A percentile compares a stretch with the other conserved stretches of the same genome.
Conservation (phyloP, 2,797 vertebrate species). For the Sphenodon punctatus region DNA sequence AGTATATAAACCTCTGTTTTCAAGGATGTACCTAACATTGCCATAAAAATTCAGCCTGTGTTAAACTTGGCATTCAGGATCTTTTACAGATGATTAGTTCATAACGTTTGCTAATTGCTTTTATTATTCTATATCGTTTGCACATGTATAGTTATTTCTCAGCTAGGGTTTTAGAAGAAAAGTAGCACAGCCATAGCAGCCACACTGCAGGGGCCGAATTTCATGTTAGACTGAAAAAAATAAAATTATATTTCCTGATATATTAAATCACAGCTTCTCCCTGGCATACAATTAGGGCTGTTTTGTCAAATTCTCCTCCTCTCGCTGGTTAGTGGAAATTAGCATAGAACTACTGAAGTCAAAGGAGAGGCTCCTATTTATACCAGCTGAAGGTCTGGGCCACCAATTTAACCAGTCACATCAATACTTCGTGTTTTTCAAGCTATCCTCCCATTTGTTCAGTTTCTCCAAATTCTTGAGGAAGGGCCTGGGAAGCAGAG, state of each 20-base stretch:
- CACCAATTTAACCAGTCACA: neutral
- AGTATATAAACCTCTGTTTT: constrained; percentile 29
- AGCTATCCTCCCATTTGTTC: neutral
- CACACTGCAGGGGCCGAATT: neutral
- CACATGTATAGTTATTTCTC: neutral
- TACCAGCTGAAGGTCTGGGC: neutral
- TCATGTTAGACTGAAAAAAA: neutral
- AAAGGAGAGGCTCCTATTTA: neutral
- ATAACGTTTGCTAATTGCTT: constrained; percentile 12
- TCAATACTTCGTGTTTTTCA: neutral
- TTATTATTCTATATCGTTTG: neutral
- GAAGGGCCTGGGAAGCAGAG: neutral
- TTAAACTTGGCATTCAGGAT: constrained; percentile 8
- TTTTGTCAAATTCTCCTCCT: neutral
- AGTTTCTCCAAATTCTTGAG: neutral
- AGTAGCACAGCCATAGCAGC: neutral
- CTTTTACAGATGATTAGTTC: constrained; percentile 20
- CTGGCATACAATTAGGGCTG: neutral
- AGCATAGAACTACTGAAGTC: neutral
- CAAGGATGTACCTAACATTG: constrained; percentile 26
- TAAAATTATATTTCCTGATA: neutral
- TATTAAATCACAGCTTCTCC: neutral
- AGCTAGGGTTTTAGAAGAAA: neutral
- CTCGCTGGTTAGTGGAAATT: neutral
- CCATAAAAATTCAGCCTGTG: constrained; percentile 2